Evolutionary conservation across 2,113 vertebrate genomes (phyloP).

Genomic region (Tauraco erythrolophus): DNA sequence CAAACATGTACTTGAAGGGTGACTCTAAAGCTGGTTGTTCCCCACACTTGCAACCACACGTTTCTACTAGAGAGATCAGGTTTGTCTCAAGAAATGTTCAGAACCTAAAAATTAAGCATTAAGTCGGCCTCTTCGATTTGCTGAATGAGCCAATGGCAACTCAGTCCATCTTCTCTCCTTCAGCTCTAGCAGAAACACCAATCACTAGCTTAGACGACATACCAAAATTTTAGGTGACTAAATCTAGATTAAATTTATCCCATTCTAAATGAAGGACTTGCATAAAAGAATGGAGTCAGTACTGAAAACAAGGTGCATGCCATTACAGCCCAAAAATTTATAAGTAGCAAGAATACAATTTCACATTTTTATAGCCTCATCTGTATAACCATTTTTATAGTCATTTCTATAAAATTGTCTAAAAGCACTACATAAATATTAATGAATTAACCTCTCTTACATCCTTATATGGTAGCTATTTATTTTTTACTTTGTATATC

Average conservation of each 20-base stretch:
- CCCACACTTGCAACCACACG: background rate
- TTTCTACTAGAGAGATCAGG: background rate
- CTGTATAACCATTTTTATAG: constrained; percentile 34
- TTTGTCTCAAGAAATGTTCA: background rate
- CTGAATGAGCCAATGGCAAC: background rate
- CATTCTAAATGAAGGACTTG: background rate
- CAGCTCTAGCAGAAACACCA: background rate
- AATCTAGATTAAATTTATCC: background rate
- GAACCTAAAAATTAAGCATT: background rate
- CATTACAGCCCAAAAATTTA: background rate
- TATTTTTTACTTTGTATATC: background rate
- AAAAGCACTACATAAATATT: constrained; percentile 31
- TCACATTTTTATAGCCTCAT: constrained; percentile 22
- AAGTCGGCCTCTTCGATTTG: background rate
- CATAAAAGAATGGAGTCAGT: background rate
- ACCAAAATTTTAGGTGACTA: background rate
- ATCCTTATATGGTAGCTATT: background rate
- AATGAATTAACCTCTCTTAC: constrained; percentile 39
- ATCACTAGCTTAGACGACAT: background rate
- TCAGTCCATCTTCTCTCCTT: background rate
- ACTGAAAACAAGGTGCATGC: background rate
- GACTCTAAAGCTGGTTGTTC: background rate
- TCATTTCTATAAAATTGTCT: constrained; percentile 18
- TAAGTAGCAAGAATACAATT: constrained; percentile 23
- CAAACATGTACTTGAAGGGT: background rate